A percentile compares a stretch with the other conserved stretches of the same genome.
Evolutionary conservation across 2,113 vertebrate genomes (phyloP).

Genomic region (Poecilia latipinna): DNA sequence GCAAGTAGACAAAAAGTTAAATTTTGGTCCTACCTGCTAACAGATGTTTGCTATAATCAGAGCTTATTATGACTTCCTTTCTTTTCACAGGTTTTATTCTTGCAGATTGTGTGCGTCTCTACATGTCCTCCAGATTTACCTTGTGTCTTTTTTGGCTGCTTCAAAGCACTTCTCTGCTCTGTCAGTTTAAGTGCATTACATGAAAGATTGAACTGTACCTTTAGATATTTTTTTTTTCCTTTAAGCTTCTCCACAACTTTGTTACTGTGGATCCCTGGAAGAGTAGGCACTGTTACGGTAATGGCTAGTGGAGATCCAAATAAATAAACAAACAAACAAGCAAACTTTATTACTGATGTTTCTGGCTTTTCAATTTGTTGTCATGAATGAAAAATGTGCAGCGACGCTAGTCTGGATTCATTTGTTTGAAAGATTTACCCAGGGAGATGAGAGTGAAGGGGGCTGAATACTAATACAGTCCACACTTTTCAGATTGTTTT

Average conservation of each 20-base stretch:
- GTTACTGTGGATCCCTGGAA: neutral
- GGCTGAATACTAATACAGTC: neutral
- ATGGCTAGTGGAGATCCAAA: too few relatives aligned
- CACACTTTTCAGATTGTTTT: neutral
- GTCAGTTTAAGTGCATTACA: neutral
- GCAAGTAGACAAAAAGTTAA: neutral
- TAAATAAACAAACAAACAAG: too few relatives aligned
- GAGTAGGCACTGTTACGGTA: too few relatives aligned
- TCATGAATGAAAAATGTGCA: too few relatives aligned
- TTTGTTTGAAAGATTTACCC: neutral
- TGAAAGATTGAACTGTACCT: neutral
- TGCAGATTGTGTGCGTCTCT: neutral
- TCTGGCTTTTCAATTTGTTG: neutral
- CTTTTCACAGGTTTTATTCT: neutral
- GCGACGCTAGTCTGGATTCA: too few relatives aligned
- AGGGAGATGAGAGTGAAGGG: neutral
- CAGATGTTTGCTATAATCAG: neutral
- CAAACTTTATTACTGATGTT: neutral
- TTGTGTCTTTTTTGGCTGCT: too few relatives aligned
- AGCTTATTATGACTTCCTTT: neutral
- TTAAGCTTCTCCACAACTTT: neutral
- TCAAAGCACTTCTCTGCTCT: neutral
- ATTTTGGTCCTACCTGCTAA: neutral
- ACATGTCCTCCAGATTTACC: neutral
- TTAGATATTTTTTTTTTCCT: neutral